Percentiles rank a stretch among this genome's conserved stretches.
These are phyloP conservation scores for Crypturellus undulatus DNA, from an alignment of 2,113 vertebrate genomes.

Conservation along the genomic window DNA sequence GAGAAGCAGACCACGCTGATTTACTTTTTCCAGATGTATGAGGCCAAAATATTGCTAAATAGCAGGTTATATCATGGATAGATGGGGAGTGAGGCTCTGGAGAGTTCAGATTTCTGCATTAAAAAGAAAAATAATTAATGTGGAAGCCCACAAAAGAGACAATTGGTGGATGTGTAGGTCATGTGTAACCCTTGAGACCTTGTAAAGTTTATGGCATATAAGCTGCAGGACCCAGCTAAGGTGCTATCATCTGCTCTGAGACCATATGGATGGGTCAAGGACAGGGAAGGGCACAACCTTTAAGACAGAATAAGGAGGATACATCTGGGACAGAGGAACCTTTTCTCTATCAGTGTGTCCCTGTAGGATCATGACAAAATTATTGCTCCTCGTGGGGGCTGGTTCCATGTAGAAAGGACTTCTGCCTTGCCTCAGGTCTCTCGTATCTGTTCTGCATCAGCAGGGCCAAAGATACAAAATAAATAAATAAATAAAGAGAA, in stretches of 20 bases:
- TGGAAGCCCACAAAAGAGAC: neutral
- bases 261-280: neutral
- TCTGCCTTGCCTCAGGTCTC: neutral
- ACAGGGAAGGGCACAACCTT: neutral
- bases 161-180: accelerated
- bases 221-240: neutral
- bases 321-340: accelerated
- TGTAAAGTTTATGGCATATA: neutral
- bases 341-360: neutral
- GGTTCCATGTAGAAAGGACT: neutral
- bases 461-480: neutral
- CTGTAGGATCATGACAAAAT: accelerated
- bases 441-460: neutral
- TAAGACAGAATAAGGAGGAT: neutral
- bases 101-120: neutral
- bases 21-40: neutral
- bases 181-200: neutral
- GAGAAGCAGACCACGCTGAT: neutral
- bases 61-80: neutral
- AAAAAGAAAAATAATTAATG: too few relatives aligned
- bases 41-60: constrained; percentile 42
- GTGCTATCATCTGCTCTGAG: neutral
- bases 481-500: too few relatives aligned
- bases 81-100: neutral
- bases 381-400: accelerated